Base-by-base conservation (phyloP, 2,797 vertebrate species). In the Acanthurus leucopareius region DNA sequence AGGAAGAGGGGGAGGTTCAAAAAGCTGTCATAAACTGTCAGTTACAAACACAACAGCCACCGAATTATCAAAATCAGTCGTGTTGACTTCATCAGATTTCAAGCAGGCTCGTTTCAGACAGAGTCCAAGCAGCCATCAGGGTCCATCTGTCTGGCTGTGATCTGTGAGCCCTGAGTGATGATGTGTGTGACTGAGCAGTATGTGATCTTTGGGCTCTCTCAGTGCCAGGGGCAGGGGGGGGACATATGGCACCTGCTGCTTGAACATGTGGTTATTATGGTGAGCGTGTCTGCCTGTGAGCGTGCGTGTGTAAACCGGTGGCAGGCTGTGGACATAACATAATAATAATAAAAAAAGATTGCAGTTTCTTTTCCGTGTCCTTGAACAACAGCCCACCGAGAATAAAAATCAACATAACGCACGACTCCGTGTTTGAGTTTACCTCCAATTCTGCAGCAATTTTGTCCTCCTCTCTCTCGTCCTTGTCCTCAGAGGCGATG, bases 391-490 rank as follows among this genome's bases (percentile, higher is more conserved):
- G 62, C 25, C 47, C 35, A 65, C 67, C 42, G 44, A 63, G 62
- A 64, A 74, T 71, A 25, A n/a, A 44, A 64, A 67, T 69, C 20
- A 72, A 57, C n/a, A 54, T 40, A 63, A 70, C 25, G 3, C 52
- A 47, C 48, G 22, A 40, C 7, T 17, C 7, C 4, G 45, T 54
- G 45, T 57, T 79, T 79, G 8, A 19, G 48, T 75, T 84, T 84
- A 99, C 98, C 98, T 99, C 97, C 67, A 97, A 86, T 81, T 99
- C 97, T 0, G 96, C 96, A 1, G 96, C 95, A 73, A 96, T 96
- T 78, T 95, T 94, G 35, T 98, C 97, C 64, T 96, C 96, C 0
- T 99, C 97, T 0, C 95, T 91, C 0, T 97, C 97, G 0, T 98
- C 97, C 82, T 94, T 96, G 82, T 97, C 95, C 80, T 95, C 96